A percentile compares a stretch with the other conserved stretches of the same genome.
phyloP scores from a whole-genome alignment of 2,888 invertebrate species.

The Drosophila austrosaltans region DNA sequence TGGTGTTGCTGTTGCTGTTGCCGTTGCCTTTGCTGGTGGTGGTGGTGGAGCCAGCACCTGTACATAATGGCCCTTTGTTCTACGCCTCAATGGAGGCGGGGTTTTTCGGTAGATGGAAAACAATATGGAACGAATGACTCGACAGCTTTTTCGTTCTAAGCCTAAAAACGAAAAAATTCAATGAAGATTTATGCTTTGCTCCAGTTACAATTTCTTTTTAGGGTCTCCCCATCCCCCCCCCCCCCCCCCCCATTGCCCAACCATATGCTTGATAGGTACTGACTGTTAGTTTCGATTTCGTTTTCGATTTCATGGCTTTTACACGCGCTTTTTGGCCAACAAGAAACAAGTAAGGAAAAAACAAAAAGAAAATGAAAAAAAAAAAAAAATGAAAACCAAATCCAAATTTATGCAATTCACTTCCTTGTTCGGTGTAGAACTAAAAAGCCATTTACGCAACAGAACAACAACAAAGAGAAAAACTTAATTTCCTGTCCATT shows the following conservation, averaged over 20 bases:
- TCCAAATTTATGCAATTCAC: constrained; percentile 74
- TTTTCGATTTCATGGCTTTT: constrained; percentile 77
- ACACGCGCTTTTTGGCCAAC: constrained; percentile 67
- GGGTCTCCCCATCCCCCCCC: constrained; percentile 10
- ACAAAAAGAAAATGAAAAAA: constrained; percentile 8
- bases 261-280: constrained; percentile 9
- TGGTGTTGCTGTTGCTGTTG: too few relatives aligned
- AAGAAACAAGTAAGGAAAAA: constrained; percentile 1
- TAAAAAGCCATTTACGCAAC: constrained; percentile 77
- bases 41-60: constrained; percentile 71
- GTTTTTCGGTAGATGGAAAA: constrained; percentile 10
- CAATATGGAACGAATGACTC: constrained; percentile 53
- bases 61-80: constrained; percentile 78
- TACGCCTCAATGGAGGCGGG: constrained; percentile 66
- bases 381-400: not conserved
- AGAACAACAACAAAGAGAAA: constrained; percentile 57
- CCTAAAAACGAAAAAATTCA: constrained; percentile 48
- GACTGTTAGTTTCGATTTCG: constrained; percentile 62
- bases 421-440: constrained; percentile 61
- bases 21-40: constrained; percentile 19
- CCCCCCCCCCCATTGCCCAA: not conserved
- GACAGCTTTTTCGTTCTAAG: constrained; percentile 51
- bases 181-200: constrained; percentile 75
- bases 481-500: constrained; percentile 72
- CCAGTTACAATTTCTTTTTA: constrained; percentile 56